Conservation (phyloP, 2,113 vertebrate species). For the Rhynchomys soricoides region DNA sequence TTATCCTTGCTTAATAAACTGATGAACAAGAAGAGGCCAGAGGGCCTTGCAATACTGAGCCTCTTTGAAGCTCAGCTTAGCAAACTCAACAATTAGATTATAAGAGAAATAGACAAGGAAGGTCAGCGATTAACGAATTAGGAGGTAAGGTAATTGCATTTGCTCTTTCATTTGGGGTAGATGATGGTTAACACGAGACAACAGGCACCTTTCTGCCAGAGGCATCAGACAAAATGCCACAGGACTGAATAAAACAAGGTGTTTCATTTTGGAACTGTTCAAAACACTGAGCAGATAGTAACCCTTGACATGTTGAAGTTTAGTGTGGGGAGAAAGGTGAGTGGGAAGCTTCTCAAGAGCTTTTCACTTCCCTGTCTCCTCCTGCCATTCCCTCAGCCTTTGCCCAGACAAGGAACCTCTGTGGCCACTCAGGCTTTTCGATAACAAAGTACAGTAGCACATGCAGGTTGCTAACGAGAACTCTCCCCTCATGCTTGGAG, state of each 20-base stretch:
- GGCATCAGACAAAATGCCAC: not conserved
- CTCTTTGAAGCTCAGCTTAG: not conserved
- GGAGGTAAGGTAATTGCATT: not conserved
- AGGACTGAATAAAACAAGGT: not conserved
- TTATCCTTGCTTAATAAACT: slow-evolving; percentile 7
- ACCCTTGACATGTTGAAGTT: not conserved
- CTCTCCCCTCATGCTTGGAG: rapidly evolving
- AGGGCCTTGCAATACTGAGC: not conserved
- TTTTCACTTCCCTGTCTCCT: not conserved
- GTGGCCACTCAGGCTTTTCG: not conserved
- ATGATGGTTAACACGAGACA: not conserved
- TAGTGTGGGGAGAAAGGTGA: not conserved
- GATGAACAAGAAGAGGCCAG: not conserved
- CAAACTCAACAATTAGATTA: slow-evolving; percentile 9
- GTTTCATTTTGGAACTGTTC: not conserved
- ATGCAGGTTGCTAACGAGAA: not conserved
- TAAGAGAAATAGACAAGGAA: slow-evolving; percentile 5
- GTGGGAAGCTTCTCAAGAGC: not conserved
- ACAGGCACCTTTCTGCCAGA: not conserved
- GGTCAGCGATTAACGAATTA: not conserved
- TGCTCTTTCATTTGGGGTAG: not conserved
- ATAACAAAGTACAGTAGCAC: not conserved
- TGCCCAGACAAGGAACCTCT: not conserved
- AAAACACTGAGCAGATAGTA: not conserved
- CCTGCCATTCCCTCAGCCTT: not conserved